Evolutionary conservation across 2,888 invertebrate species (phyloP).

Genomic region (Euplagia quadripunctaria): DNA sequence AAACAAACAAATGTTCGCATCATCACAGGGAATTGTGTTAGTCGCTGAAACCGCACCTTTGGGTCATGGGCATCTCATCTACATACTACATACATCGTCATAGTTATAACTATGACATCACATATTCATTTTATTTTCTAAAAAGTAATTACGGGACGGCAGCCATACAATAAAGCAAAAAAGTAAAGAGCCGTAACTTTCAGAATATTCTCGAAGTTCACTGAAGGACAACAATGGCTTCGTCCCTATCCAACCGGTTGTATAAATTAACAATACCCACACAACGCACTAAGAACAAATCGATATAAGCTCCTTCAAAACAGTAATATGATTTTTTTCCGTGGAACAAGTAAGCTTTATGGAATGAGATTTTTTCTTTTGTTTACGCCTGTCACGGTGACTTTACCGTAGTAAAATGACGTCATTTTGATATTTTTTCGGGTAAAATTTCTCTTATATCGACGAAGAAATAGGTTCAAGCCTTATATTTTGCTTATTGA

Average conservation of each 20-base stretch:
- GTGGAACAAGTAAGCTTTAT: conserved; percentile 49
- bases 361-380: conserved; percentile 30
- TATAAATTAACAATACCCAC: conserved; percentile 56
- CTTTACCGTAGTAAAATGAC: conserved; percentile 25
- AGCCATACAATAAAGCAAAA: conserved; percentile 13
- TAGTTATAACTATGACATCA: neutral
- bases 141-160: conserved; percentile 10
- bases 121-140: neutral
- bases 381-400: conserved; percentile 39
- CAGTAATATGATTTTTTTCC: conserved; percentile 55
- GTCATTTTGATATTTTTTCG: conserved; percentile 24
- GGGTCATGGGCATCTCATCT: too few species aligned
- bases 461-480: conserved; percentile 16
- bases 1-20: too few species aligned
- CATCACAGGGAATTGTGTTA: too few species aligned
- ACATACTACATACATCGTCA: too few species aligned
- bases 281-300: conserved; percentile 58
- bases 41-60: too few species aligned
- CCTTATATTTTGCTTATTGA: conserved; percentile 30
- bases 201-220: conserved; percentile 41
- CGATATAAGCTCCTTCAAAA: conserved; percentile 62
- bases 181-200: conserved; percentile 24
- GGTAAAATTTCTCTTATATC: conserved; percentile 25
- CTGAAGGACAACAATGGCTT: conserved; percentile 51
- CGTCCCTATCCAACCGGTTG: conserved; percentile 38